phyloP scores from a whole-genome alignment of 2,888 invertebrate genomes.

The Zygaena filipendulae region DNA sequence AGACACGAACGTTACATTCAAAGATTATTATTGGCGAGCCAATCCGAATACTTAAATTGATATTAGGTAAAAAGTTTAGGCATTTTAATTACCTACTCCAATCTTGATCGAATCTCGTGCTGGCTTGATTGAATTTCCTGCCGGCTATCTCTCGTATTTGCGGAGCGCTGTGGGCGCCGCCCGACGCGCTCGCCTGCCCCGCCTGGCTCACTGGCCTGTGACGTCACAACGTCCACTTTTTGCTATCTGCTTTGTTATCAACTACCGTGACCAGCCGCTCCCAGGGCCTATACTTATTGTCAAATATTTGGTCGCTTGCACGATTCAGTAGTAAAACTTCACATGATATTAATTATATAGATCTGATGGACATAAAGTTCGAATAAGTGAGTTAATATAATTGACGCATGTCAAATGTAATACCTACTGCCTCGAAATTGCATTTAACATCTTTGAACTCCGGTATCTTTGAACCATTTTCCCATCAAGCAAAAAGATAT shows the following conservation, averaged over 20 bases:
- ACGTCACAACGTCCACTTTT: constrained; percentile 52
- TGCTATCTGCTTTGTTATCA: constrained; percentile 51
- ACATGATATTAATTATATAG: too few relatives aligned
- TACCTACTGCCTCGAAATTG: too few relatives aligned
- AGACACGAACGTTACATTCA: neutral
- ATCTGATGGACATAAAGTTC: too few relatives aligned
- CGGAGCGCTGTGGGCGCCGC: constrained; percentile 42
- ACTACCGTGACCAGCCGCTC: constrained; percentile 50
- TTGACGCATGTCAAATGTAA: too few relatives aligned
- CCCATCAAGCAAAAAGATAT: too few relatives aligned
- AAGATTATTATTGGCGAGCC: neutral
- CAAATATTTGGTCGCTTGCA: too few relatives aligned
- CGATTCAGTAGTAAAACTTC: too few relatives aligned
- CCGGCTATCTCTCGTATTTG: constrained; percentile 56
- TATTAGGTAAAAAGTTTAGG: constrained; percentile 45
- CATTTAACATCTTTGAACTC: too few relatives aligned
- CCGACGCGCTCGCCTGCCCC: constrained; percentile 28
- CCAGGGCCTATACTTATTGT: too few relatives aligned
- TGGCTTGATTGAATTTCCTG: constrained; percentile 64
- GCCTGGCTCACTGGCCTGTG: constrained; percentile 56
- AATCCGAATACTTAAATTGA: constrained; percentile 12
- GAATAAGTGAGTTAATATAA: too few relatives aligned
- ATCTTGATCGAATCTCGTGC: constrained; percentile 61
- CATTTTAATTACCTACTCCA: constrained; percentile 63
- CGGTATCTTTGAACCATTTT: too few relatives aligned